Base-by-base conservation (phyloP, 2,888 invertebrate species). In the Dexiosoma caninum region DNA sequence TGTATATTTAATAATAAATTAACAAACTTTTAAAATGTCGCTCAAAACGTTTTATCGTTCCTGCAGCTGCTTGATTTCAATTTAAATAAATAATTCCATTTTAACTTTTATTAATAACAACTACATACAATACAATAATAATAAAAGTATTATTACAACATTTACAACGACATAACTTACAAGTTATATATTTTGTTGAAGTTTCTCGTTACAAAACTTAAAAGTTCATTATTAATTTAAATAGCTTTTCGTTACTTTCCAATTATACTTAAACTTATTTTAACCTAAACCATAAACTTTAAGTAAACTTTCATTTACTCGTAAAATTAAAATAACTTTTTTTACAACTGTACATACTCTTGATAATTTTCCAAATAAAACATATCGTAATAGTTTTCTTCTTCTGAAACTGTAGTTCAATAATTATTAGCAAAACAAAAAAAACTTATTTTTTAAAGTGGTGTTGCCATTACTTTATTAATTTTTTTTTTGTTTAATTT, bases 171-270 rank as follows among this genome's bases (percentile, higher is more conserved):
- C 66, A 51, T 16, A 57, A 55, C 46, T 51, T 49, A 57, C 64
- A 74, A 74, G 66, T 66, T 59, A 59, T 27, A 64, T 53, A 64
- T 77, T 70, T 77, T 64, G 77, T 71, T 78, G 32, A 71, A 78
- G 77, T 78, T 78, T 71, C 70, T 78, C 57, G 70, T 71, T 78
- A 62, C 55, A 70, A 70, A 69, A 62, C 21, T 49, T 74, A 72
- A 44, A 69, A 37, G 30, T 71, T 70, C n/a, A 59, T 66, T 74
- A 67, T 66, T 51, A n/a, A 16, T 44, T 69, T 57, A 72, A 23
- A 57, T 69, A 81, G 81, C 40, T 74, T 77, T 81, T 72, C 72
- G 69, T 74, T 81, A 77, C 21, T 71, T 53, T 75, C 37, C 42
- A 76, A 64, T 35, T 53, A 55, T 53, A 21, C 37, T 67, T 37